These are phyloP conservation scores for Adineta ricciae DNA, from an alignment of 2,888 invertebrate genomes.

Conservation along the genomic window DNA sequence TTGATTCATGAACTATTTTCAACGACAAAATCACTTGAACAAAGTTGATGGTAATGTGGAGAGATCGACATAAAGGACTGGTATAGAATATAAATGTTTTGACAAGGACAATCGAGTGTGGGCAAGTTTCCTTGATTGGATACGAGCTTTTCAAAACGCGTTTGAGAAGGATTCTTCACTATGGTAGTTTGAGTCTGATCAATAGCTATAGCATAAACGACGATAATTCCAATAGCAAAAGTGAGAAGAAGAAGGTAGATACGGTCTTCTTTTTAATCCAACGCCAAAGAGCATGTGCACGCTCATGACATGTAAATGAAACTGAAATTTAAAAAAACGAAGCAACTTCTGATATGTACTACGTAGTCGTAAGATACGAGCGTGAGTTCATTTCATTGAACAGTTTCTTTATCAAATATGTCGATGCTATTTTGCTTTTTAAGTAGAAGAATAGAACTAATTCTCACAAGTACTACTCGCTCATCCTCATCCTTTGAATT, in stretches of 20 bases:
- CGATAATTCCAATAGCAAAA: background rate
- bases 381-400: no score
- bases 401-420: no score
- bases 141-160: background rate
- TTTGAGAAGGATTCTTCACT: background rate
- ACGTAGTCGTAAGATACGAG: no score
- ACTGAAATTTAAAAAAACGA: background rate
- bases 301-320: no score
- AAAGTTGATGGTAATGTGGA: background rate
- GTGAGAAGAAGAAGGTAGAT: background rate
- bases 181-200: background rate
- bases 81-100: background rate
- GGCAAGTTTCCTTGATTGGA: background rate
- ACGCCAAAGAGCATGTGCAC: no score
- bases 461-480: no score
- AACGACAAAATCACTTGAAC: background rate
- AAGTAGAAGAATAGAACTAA: no score
- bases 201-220: background rate
- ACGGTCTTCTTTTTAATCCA: background rate
- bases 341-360: background rate
- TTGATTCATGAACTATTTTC: background rate
- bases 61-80: background rate
- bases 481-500: no score
- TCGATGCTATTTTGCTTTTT: no score
- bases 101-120: background rate